Conservation (phyloP, 2,797 vertebrate genomes). For the Psittacula echo region DNA sequence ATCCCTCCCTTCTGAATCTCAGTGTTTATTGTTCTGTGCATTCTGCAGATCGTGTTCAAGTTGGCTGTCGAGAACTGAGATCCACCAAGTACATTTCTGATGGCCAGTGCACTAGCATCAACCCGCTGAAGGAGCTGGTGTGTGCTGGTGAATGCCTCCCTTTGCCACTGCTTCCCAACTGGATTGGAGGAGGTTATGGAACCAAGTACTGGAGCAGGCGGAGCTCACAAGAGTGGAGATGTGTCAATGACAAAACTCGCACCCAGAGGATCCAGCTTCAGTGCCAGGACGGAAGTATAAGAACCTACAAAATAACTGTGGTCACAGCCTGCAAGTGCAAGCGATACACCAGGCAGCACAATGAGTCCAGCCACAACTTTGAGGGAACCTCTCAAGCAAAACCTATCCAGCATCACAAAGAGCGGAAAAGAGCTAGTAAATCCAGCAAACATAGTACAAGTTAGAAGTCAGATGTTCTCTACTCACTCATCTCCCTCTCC, state of each 20-base stretch:
- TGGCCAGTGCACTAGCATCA: constrained; percentile 95
- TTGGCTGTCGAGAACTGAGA: constrained; percentile 93
- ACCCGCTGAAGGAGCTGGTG: constrained; percentile 95
- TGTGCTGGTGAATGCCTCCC: constrained; percentile 96
- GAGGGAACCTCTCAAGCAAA: constrained; percentile 82
- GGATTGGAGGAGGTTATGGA: constrained; percentile 90
- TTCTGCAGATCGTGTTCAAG: constrained; percentile 85
- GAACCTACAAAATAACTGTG: constrained; percentile 94
- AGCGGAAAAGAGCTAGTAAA: constrained; percentile 87
- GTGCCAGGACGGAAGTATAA: constrained; percentile 90
- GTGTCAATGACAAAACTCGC: constrained; percentile 91
- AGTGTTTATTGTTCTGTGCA: constrained; percentile 6
- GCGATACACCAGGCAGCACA: constrained; percentile 90
- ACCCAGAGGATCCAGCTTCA: constrained; percentile 92
- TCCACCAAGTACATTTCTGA: constrained; percentile 99
- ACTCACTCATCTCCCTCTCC: not conserved
- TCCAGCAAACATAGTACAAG: constrained; percentile 83
- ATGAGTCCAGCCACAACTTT: constrained; percentile 89
- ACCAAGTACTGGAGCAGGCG: constrained; percentile 90
- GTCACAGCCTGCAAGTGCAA: constrained; percentile 97
- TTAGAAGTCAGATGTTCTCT: constrained; percentile 75
- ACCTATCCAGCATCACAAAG: constrained; percentile 86
- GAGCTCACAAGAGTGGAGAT: constrained; percentile 92
- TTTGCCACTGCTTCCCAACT: constrained; percentile 93
- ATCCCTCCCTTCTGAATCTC: not conserved